A percentile compares a stretch with the other conserved stretches of the same genome.
These are phyloP conservation scores for Philypnodon macrostomus DNA, from an alignment of 2,797 vertebrate species.

Conservation along the genomic window DNA sequence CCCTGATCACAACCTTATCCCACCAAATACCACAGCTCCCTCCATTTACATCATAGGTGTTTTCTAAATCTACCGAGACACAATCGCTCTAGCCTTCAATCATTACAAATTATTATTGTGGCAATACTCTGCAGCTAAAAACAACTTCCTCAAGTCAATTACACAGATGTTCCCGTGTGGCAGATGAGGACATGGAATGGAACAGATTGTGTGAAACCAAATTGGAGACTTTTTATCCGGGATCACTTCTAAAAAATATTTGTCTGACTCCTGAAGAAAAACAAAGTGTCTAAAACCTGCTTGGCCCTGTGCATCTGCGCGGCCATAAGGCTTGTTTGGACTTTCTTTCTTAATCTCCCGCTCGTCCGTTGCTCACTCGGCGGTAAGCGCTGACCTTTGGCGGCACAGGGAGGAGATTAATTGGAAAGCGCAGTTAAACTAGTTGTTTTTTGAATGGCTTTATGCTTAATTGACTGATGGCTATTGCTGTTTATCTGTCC, in stretches of 20 bases:
- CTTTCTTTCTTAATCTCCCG: constrained; percentile 61
- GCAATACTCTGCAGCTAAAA: too few relatives aligned
- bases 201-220: constrained; percentile 38
- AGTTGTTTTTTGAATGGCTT: constrained; percentile 67
- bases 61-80: too few relatives aligned
- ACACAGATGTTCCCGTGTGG: constrained; percentile 12
- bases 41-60: too few relatives aligned
- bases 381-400: constrained; percentile 41
- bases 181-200: constrained; percentile 22
- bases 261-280: constrained; percentile 43
- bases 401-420: constrained; percentile 66
- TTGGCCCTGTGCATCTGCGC: constrained; percentile 53
- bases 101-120: too few relatives aligned
- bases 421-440: constrained; percentile 65
- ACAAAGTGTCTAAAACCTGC: constrained; percentile 54
- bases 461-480: constrained; percentile 71
- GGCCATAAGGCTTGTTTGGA: constrained; percentile 47
- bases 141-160: constrained; percentile 17
- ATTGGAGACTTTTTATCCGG: constrained; percentile 27
- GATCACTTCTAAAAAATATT: constrained; percentile 38
- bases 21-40: too few relatives aligned
- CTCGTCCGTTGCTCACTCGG: constrained; percentile 61
- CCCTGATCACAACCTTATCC: too few relatives aligned
- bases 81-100: too few relatives aligned
- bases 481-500: constrained; percentile 58